These are phyloP conservation scores for Trichopria drosophilae DNA, from an alignment of 2,888 invertebrate genomes.

Conservation along the genomic window DNA sequence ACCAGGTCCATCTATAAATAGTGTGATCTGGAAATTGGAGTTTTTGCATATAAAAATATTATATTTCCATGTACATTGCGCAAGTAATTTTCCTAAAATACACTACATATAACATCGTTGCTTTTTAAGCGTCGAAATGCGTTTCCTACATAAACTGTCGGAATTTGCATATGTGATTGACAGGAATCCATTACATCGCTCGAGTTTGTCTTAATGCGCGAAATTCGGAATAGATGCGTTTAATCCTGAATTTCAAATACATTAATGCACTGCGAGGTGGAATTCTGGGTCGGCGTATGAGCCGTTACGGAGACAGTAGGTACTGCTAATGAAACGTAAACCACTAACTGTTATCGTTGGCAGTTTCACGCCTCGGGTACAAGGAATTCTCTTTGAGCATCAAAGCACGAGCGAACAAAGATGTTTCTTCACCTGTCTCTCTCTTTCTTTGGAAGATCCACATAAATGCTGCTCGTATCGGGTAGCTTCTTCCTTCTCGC, in stretches of 20 bases:
- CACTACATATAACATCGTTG: too few species aligned
- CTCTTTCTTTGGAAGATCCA: too few species aligned
- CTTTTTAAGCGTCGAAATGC: too few species aligned
- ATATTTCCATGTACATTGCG: too few species aligned
- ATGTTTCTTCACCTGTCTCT: constrained; percentile 1
- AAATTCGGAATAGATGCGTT: constrained; percentile 17
- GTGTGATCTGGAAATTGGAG: too few species aligned
- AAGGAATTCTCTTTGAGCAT: constrained; percentile 38
- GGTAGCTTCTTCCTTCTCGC: too few species aligned
- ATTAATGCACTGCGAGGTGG: constrained; percentile 39
- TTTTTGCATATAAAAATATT: too few species aligned
- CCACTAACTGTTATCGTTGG: constrained; percentile 45
- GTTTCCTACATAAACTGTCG: too few species aligned
- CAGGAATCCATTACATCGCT: not conserved
- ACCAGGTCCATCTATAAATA: too few species aligned
- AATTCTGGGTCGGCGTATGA: constrained; percentile 35
- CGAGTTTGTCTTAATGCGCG: constrained; percentile 7
- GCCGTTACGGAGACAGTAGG: constrained; percentile 35
- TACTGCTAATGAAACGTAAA: constrained; percentile 47
- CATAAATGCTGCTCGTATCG: too few species aligned
- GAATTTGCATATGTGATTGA: constrained; percentile 2
- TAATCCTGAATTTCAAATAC: constrained; percentile 32
- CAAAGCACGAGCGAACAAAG: constrained; percentile 25
- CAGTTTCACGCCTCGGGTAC: constrained; percentile 37
- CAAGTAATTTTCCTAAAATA: too few species aligned